phyloP scores from a whole-genome alignment of 1,140 invertebrate genomes.

The Venturia canescens region DNA sequence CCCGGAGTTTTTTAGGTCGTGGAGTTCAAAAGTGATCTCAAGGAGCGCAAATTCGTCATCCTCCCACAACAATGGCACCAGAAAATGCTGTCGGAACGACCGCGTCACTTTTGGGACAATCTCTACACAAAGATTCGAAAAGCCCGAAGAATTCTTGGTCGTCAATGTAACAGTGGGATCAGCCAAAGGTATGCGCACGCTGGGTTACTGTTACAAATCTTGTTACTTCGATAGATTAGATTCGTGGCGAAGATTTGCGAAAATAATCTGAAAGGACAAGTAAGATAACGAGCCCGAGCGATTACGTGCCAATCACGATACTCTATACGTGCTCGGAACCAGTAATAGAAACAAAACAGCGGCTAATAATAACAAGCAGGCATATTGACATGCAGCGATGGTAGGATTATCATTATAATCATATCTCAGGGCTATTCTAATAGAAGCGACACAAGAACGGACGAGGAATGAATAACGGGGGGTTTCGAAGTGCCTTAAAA shows the following conservation, averaged over 20 bases:
- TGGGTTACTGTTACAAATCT: constrained; percentile 20
- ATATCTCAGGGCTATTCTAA: not conserved
- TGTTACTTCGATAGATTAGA: not conserved
- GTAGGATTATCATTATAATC: not conserved
- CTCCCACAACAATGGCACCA: too few relatives aligned
- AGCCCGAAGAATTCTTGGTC: not conserved
- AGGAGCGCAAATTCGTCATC: too few relatives aligned
- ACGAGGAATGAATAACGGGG: too few relatives aligned
- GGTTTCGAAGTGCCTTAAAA: too few relatives aligned
- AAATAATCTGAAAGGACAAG: not conserved
- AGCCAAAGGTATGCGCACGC: not conserved
- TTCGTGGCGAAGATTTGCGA: not conserved
- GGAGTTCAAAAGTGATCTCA: too few relatives aligned
- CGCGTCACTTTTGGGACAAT: too few relatives aligned
- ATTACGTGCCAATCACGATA: constrained; percentile 5
- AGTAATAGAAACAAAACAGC: not conserved
- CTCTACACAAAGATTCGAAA: not conserved
- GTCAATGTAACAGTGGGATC: too few relatives aligned
- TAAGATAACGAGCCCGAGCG: constrained; percentile 12
- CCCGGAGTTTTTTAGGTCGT: too few relatives aligned
- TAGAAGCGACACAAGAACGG: too few relatives aligned
- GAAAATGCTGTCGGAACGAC: too few relatives aligned
- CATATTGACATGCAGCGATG: not conserved
- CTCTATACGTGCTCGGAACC: not conserved
- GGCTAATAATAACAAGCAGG: not conserved